Base-by-base conservation (phyloP, 2,113 vertebrate species). In the Glareola pratincola region DNA sequence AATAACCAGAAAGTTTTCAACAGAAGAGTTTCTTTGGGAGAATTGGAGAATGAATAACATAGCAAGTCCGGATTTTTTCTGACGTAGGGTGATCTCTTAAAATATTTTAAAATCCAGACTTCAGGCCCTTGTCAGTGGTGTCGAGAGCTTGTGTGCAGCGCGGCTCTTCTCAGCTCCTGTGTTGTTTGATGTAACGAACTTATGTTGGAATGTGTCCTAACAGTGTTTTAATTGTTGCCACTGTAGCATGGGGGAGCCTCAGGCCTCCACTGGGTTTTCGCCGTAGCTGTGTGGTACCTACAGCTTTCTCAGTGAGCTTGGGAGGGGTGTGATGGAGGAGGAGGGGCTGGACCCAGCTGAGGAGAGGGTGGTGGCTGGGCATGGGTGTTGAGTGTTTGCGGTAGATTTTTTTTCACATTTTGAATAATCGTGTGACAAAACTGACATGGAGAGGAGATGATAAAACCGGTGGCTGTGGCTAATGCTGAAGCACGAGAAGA, bases 201-300 rank as follows among this genome's bases (percentile, higher is more conserved):
- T 57, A 7, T 0, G 0, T 3, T 64, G 53, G 30, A 56, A 47
- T 0, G 0, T 71, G 37, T 54, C 29, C n/a, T 50, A 10, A 27
- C 9, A 23, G 41, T 32, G n/a, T 67, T 79, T 56, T n/a, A 51
- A 17, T 48, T 67, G 47, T 56, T 62, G 29, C 62, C 41, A 56
- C 60, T 1, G 1, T 10, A n/a, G 56, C 41, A 17, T 15, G 1
- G 2, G 15, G 56, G 30, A 69, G 23, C 37, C 36, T 43, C 8
- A 5, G 4, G 36, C 36, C 7, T 0, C 53, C 17, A 2, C 4
- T 1, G 5, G 27, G 39, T 57, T 82, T 39, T 45, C 27, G 37
- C 0, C 0, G n/a, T 34, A n/a, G 48, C 48, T 27, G 14, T 17
- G 30, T 0, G 10, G 9, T 66, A 74, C 56, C 23, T 43, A 1